Percentiles rank a stretch among this genome's conserved stretches.
Conservation (phyloP, 2,797 vertebrate species). For the Moxostoma hubbsi region DNA sequence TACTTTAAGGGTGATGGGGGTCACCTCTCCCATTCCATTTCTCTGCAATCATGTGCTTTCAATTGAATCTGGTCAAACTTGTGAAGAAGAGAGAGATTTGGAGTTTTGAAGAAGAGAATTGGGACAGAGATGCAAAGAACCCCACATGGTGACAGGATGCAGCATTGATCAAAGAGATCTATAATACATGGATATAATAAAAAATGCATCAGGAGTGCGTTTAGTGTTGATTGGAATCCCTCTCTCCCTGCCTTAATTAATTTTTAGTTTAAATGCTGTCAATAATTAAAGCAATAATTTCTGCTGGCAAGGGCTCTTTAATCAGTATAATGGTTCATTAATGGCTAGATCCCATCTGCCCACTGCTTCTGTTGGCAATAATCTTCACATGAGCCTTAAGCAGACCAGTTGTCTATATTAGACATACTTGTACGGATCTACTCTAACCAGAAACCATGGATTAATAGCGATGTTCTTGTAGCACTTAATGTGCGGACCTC, state of each 20-base stretch:
- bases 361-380: conserved; percentile 25
- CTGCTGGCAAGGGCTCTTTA: conserved; percentile 48
- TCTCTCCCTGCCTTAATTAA: conserved; percentile 39
- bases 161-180: neutral
- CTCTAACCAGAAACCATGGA: too few species aligned
- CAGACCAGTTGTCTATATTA: conserved; percentile 10
- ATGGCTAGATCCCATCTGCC: conserved; percentile 50
- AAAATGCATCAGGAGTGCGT: conserved; percentile 7
- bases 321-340: conserved; percentile 54
- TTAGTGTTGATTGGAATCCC: conserved; percentile 13
- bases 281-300: conserved; percentile 53
- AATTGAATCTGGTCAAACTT: conserved; percentile 21
- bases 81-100: neutral
- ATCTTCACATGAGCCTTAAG: conserved; percentile 14
- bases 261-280: conserved; percentile 48
- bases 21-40: conserved; percentile 25
- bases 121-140: neutral
- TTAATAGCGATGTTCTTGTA: too few species aligned
- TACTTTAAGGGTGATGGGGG: conserved; percentile 12
- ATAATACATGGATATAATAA: conserved; percentile 7
- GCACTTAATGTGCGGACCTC: too few species aligned
- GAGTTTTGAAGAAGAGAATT: neutral
- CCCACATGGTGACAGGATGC: neutral
- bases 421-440: neutral
- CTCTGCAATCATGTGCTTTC: conserved; percentile 26